A percentile compares a stretch with the other conserved stretches of the same genome.
These are phyloP conservation scores for Pristiophorus japonicus DNA, from an alignment of 2,113 vertebrate genomes.

Conservation along the genomic window DNA sequence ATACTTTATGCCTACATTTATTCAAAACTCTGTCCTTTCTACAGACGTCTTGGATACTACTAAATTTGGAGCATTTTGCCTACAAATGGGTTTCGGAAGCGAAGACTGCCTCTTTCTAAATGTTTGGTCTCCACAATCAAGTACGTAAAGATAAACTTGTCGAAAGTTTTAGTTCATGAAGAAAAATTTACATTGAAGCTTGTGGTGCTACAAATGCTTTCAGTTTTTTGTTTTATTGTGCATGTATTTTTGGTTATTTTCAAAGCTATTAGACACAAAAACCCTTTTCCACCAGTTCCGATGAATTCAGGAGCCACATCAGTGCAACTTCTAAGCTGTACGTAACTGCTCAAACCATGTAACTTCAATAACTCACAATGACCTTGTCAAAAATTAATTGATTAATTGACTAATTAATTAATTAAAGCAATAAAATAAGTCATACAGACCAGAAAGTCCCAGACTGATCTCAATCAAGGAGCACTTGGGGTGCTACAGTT, in stretches of 20 bases:
- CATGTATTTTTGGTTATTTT: not conserved
- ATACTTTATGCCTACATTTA: not conserved
- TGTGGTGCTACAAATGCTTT: not conserved
- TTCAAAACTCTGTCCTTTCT: not conserved
- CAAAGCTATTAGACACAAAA: not conserved
- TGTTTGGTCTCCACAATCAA: not conserved
- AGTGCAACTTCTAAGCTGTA: too few species aligned
- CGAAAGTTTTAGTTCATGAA: not conserved
- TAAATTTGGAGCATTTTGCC: not conserved
- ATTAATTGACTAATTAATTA: too few species aligned
- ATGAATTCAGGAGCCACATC: too few species aligned
- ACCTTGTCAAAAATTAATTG: too few species aligned
- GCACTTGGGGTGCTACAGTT: too few species aligned
- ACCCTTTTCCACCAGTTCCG: too few species aligned
- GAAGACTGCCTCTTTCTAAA: not conserved
- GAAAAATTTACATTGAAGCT: not conserved
- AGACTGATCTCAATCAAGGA: too few species aligned
- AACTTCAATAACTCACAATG: too few species aligned
- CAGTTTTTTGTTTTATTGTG: not conserved
- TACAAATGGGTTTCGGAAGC: not conserved
- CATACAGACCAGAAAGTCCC: too few species aligned
- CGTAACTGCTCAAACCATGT: too few species aligned
- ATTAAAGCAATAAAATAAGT: too few species aligned
- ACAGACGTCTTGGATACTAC: not conserved
- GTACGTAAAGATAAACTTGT: not conserved